A percentile compares a stretch with the other conserved stretches of the same genome.
phyloP scores from a whole-genome alignment of 2,797 vertebrate species.

The Gobio occitaniae region DNA sequence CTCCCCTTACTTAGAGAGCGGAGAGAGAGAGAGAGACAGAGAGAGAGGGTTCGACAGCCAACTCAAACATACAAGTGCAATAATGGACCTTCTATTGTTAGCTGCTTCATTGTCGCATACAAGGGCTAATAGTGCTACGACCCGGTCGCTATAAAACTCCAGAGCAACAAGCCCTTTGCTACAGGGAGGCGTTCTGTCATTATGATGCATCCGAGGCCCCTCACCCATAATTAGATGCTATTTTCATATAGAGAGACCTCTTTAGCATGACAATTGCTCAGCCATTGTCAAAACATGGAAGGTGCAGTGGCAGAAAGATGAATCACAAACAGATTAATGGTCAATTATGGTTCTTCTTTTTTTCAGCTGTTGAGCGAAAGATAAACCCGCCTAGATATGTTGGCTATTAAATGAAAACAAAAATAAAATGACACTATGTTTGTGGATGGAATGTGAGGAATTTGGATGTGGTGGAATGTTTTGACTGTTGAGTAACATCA shows the following conservation, averaged over 20 bases:
- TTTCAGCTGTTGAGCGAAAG: background rate
- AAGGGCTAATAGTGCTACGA: constrained; percentile 55
- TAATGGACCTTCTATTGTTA: constrained; percentile 76
- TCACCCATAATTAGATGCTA: constrained; percentile 72
- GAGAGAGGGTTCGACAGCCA: constrained; percentile 66
- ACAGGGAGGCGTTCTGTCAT: constrained; percentile 71
- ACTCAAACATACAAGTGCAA: constrained; percentile 77
- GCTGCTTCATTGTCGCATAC: constrained; percentile 54
- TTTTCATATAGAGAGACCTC: constrained; percentile 64
- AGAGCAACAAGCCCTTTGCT: constrained; percentile 65
- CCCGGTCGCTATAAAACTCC: constrained; percentile 71
- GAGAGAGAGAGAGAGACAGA: constrained; percentile 56
- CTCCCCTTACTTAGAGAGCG: constrained; percentile 73
- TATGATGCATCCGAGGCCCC: constrained; percentile 68
- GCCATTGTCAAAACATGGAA: constrained; percentile 60
- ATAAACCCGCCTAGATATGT: background rate
- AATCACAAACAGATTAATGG: constrained; percentile 39
- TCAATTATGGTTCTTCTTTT: background rate
- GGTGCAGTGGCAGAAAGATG: constrained; percentile 39
- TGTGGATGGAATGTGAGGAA: background rate
- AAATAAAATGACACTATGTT: background rate
- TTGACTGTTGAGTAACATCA: too few relatives aligned
- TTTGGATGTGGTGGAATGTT: background rate
- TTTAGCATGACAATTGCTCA: constrained; percentile 70
- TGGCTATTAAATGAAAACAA: background rate